Base-by-base conservation (phyloP, 1,140 invertebrate species). In the Cydia splendana region DNA sequence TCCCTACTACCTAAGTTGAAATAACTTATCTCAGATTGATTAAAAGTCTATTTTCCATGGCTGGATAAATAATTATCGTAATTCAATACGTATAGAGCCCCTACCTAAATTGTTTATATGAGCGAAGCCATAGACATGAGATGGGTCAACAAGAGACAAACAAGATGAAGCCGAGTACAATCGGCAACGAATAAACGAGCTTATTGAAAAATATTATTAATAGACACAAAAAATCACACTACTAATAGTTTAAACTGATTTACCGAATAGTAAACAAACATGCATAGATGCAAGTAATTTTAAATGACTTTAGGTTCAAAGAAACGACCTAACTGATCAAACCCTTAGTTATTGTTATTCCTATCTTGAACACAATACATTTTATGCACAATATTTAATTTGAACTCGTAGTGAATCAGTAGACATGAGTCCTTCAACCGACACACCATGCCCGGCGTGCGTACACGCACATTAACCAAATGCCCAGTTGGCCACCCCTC, bases 61-160 rank as follows among this genome's bases (percentile, higher is more conserved):
- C 6, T 57, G 53, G 15, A 53, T 57, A 57, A 57, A 57, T 57
- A 18, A 48, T 15, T 4, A 48, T 48, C 4, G 45, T 48, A 48
- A 48, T 48, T 48, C 45, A 48, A 15, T 15, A 48, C 45, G 45
- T 15, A 42, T 42, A 42, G 38, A 42, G 38, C 38, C 9, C 38
- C 38, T 42, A 42, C 38, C 38, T 10, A 42, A 0, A 10, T 42
- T 42, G 38, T 42, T 42, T 42, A 42, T 42, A 24, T 10, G 18
- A 62, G 57, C n/a, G 67, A 71, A 71, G 67, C 67, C 67, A n/a
- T 38, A 71, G n/a, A 13, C 6, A 38, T 12, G 30, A 38, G n/a
- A 67, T 34, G 65, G 67, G 67, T 18, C 67, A 71, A 71, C 67
- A 71, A 71, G 65, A n/a, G 20, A 67, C 65, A 34, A 71, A 71